Base-by-base conservation (phyloP, 2,797 vertebrate genomes). In the Parauchenoglanis punctatus region DNA sequence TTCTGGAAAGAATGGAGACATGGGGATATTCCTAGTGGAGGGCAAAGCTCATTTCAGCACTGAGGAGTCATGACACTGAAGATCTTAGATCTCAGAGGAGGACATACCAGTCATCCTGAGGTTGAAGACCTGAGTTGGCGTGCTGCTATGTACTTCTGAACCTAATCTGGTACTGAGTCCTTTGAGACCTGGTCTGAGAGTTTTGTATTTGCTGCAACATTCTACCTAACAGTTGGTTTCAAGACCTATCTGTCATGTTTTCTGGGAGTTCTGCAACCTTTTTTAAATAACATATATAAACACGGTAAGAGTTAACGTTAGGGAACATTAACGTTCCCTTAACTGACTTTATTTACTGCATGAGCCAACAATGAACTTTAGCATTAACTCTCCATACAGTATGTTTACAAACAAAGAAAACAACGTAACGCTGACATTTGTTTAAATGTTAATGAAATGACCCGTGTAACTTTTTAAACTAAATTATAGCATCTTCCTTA, bases 71-170 rank as follows among this genome's bases (percentile, higher is more conserved):
- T 17, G 40, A 44, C 59, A 28, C 20, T 61, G 23, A 44, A 61
- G 35, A 25, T 61, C 58, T 80, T 59, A 23, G 31, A 40, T 59
- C 28, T 59, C 56, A 59, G 56, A 58, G 31, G 54, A 80, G 52
- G 17, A 10, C 52, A 77, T 78, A 31, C 8, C 18, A n/a, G 35
- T 63, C 58, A 63, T 18, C 58, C 23, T 63, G 40, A 63, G 80
- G 58, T 63, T 65, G 80, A 63, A 25, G 58, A 81, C 58, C 54
- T 18, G 78, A 81, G 80, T 81, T 81, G 58, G 59, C 1, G 59
- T 81, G 13, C 31, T 10, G 59, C 35, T 61, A 25, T 46, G 35
- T 58, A 15, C 78, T n/a, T 44, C 78, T 81, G 35, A 63, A 81
- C 40, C 59, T 49, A 80, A 40, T 80, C 76, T 58, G 54, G 28